Evolutionary conservation across 2,888 invertebrate genomes (phyloP), one percentile per base, ranked within the genome.

Genomic region (Odontomyia ornata): DNA sequence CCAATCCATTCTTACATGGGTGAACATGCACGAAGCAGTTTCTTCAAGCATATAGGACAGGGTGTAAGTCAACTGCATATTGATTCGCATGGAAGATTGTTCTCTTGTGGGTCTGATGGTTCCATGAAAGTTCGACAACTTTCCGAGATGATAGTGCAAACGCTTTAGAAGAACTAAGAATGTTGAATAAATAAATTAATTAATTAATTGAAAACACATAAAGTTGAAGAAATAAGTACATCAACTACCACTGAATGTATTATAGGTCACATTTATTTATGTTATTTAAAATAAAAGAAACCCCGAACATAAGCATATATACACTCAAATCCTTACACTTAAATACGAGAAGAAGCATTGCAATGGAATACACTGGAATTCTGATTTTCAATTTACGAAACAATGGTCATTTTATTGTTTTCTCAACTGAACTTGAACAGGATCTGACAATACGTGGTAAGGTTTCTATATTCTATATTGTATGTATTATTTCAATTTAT

Each of bases 101-200:
- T 97, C 89, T 99, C 99, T 5, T 99, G 99, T 87, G 99, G 99
- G 76, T 97, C 98, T 69, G 99, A 99, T 89, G 98, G 98, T 82
- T 98, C 98, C 71, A 95, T 99, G 93, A 99, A 99, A 90, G 95
- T 98, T 81, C 91, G 98, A 80, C 94, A 95, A 85, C 88, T 98
- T 82, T 96, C 97, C 21, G 96, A 97, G 84, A 88, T 88, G 79
- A 88, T 89, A 81, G 88, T 89, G 78, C 89, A 89, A 82, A 87
- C 89, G 78, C 85, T 89, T 82, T 90, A 89, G 84, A 90, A 87
- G 15, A 67, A 36, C 46, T 64, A 21, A 60, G 60, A 60, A n/a
- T n/a, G n/a, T n/a, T n/a, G n/a, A 23, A 60, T 18, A 27, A 56
- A 52, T 72, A 56, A n/a, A 69, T 46, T 69, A 21, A 21, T 69